Conservation (phyloP, 2,888 invertebrate genomes). For the Amphimallon solstitiale region DNA sequence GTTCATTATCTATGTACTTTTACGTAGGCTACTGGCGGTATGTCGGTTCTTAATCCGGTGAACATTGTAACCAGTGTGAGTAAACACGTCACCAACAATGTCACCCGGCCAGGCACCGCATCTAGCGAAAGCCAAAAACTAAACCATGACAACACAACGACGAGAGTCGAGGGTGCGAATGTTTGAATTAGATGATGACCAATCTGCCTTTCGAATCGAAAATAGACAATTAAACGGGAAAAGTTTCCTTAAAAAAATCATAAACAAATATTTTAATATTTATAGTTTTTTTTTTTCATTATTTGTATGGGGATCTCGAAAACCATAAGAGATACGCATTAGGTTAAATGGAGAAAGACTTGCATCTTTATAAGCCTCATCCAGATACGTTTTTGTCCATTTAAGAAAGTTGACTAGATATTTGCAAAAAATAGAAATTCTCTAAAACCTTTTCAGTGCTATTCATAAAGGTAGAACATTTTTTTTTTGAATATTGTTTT, state of each 20-base stretch:
- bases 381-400: no score
- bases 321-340: no score
- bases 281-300: no score
- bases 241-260: slow-evolving; percentile 71
- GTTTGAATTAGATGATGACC: slow-evolving; percentile 88
- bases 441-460: no score
- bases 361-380: no score
- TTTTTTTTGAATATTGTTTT: no score
- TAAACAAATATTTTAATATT: slow-evolving; percentile 2
- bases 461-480: no score
- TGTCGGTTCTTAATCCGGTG: slow-evolving; percentile 81
- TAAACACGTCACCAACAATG: slow-evolving; percentile 84
- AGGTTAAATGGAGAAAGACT: no score
- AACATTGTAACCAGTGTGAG: slow-evolving; percentile 88
- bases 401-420: no score
- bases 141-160: slow-evolving; percentile 88
- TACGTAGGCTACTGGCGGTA: slow-evolving; percentile 87
- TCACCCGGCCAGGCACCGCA: slow-evolving; percentile 84
- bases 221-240: slow-evolving; percentile 80
- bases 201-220: slow-evolving; percentile 84
- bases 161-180: slow-evolving; percentile 83
- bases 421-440: no score
- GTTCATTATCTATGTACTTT: slow-evolving; percentile 68
- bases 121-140: slow-evolving; percentile 88
- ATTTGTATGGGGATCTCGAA: no score